Percentiles rank a stretch among this genome's conserved stretches.
Evolutionary conservation across 2,113 vertebrate genomes (phyloP).

Genomic region (Corythaixoides concolor): DNA sequence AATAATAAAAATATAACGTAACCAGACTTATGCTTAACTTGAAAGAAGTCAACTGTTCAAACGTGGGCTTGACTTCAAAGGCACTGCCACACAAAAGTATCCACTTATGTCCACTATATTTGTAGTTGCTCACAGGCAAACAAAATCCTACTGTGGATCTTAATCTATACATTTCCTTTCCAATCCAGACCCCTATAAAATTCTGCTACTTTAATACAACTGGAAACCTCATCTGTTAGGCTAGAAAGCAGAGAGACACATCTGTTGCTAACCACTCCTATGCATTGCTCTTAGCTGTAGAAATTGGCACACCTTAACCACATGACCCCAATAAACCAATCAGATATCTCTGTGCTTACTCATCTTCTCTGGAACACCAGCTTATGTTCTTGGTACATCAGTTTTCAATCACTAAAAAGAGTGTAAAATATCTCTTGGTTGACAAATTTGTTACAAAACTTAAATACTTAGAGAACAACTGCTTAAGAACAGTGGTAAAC

Average conservation of each 20-base stretch:
- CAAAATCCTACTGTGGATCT: background rate
- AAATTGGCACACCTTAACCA: slow-evolving; percentile 30
- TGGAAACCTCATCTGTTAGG: background rate
- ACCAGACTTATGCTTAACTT: background rate
- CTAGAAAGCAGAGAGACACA: background rate
- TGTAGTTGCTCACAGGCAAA: background rate
- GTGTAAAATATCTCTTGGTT: background rate
- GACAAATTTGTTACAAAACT: background rate
- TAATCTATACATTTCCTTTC: background rate
- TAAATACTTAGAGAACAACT: background rate
- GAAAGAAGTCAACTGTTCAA: background rate
- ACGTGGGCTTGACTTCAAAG: background rate
- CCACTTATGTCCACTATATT: background rate
- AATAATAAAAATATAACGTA: background rate
- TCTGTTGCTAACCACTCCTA: background rate
- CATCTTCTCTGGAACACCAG: background rate
- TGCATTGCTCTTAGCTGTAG: background rate
- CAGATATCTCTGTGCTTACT: slow-evolving; percentile 8
- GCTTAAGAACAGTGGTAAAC: background rate
- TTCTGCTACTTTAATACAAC: background rate
- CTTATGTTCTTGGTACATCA: background rate
- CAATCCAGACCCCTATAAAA: background rate
- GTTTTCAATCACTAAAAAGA: background rate
- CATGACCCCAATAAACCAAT: slow-evolving; percentile 24
- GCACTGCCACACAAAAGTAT: background rate